Percentiles rank a stretch among this genome's conserved stretches.
Conservation (phyloP, 2,888 invertebrate genomes). For the Phragmatobia fuliginosa region DNA sequence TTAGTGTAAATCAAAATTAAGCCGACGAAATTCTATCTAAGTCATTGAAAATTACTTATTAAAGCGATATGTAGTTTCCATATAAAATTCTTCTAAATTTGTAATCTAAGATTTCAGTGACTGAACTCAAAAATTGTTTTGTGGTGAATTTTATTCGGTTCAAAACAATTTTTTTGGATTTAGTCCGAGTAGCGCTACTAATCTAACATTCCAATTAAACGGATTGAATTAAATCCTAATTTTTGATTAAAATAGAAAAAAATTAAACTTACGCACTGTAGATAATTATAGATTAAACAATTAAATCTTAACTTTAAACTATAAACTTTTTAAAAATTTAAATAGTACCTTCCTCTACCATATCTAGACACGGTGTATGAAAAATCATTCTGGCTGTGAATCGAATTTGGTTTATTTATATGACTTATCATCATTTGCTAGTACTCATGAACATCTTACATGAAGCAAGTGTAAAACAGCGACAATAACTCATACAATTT, state of each 20-base stretch:
- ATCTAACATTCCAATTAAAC: conserved; percentile 79
- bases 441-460: conserved; percentile 39
- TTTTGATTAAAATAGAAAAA: conserved; percentile 80
- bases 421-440: conserved; percentile 60
- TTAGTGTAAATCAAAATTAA: conserved; percentile 80
- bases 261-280: conserved; percentile 84
- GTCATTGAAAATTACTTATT: conserved; percentile 71
- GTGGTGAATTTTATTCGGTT: conserved; percentile 48
- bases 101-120: conserved; percentile 76
- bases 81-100: conserved; percentile 82
- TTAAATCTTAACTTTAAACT: conserved; percentile 71
- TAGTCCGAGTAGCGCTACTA: conserved; percentile 73
- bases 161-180: conserved; percentile 52
- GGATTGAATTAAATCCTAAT: conserved; percentile 74
- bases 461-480: conserved; percentile 58
- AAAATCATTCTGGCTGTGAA: conserved; percentile 86
- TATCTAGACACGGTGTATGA: conserved; percentile 81
- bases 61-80: conserved; percentile 81
- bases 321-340: conserved; percentile 64
- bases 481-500: conserved; percentile 69
- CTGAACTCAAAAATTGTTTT: conserved; percentile 50
- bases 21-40: conserved; percentile 72
- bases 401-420: conserved; percentile 77
- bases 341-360: conserved; percentile 76
- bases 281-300: conserved; percentile 81